These are phyloP conservation scores for Dermochelys coriacea DNA, from an alignment of 2,797 vertebrate species.

Conservation along the genomic window DNA sequence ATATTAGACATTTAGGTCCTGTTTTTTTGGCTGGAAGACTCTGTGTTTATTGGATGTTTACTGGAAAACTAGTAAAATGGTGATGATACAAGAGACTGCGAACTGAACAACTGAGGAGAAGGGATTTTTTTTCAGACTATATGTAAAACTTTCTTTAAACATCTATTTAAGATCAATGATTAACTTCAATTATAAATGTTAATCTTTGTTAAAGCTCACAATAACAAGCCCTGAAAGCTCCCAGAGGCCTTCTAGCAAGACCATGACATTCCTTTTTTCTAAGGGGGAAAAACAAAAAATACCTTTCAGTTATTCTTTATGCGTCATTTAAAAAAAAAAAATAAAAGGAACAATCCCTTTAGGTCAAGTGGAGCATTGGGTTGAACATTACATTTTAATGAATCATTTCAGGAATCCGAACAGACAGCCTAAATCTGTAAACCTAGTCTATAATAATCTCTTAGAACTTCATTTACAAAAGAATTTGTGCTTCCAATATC, in stretches of 20 bases:
- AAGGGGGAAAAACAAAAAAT: neutral
- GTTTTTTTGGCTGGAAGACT: slow-evolving; percentile 2
- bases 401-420: neutral
- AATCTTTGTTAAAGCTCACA: slow-evolving; percentile 21
- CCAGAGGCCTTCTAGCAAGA: neutral
- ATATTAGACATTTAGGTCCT: slow-evolving; percentile 31
- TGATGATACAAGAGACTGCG: slow-evolving; percentile 54
- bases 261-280: neutral
- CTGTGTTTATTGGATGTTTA: neutral
- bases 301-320: neutral
- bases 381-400: neutral
- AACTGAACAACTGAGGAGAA: slow-evolving; percentile 38
- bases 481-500: neutral
- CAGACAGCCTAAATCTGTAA: neutral
- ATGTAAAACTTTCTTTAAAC: slow-evolving; percentile 41
- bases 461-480: neutral
- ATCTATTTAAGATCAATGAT: slow-evolving; percentile 26
- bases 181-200: neutral
- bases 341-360: neutral
- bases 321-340: neutral
- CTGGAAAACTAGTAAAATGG: slow-evolving; percentile 35
- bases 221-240: slow-evolving; percentile 25
- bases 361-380: neutral
- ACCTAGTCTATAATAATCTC: neutral
- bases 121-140: neutral